These are phyloP conservation scores for Meloe dianella DNA, from an alignment of 2,888 invertebrate genomes.

Conservation along the genomic window DNA sequence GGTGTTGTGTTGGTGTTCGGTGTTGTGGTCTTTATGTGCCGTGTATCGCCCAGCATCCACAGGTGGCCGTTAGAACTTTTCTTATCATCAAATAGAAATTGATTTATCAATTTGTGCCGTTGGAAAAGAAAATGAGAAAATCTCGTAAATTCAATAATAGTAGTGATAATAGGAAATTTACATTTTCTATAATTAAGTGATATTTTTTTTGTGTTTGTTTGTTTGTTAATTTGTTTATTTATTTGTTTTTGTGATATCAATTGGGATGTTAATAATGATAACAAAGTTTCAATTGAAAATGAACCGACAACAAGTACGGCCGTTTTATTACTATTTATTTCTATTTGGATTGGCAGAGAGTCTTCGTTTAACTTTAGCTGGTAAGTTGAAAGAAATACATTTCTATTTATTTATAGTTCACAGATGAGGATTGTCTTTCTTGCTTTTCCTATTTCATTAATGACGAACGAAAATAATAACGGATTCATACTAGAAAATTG, in stretches of 20 bases:
- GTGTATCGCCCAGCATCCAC: slow-evolving; percentile 10
- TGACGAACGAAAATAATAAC: neutral
- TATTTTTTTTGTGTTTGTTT: neutral
- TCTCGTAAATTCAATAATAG: neutral
- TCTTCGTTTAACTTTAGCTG: neutral
- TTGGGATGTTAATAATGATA: neutral
- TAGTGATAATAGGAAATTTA: neutral
- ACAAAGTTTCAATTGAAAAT: neutral
- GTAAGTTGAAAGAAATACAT: neutral
- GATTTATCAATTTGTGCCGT: neutral
- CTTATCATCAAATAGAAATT: neutral
- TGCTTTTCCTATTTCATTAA: neutral
- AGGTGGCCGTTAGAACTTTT: slow-evolving; percentile 10
- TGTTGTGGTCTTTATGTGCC: slow-evolving; percentile 10
- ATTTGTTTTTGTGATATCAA: too few species aligned
- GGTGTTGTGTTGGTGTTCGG: slow-evolving; percentile 25
- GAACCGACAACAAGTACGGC: neutral
- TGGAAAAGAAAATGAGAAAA: neutral
- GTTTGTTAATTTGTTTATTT: neutral
- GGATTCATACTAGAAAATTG: neutral
- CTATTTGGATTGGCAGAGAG: neutral
- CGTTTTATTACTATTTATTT: neutral
- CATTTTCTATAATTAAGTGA: neutral
- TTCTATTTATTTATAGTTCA: slow-evolving; percentile 1
- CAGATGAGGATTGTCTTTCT: slow-evolving; percentile 3